Evolutionary conservation across 37 sponge, comb jelly and placozoan species (phyloP).

Genomic region (Chondrosia reniformis): DNA sequence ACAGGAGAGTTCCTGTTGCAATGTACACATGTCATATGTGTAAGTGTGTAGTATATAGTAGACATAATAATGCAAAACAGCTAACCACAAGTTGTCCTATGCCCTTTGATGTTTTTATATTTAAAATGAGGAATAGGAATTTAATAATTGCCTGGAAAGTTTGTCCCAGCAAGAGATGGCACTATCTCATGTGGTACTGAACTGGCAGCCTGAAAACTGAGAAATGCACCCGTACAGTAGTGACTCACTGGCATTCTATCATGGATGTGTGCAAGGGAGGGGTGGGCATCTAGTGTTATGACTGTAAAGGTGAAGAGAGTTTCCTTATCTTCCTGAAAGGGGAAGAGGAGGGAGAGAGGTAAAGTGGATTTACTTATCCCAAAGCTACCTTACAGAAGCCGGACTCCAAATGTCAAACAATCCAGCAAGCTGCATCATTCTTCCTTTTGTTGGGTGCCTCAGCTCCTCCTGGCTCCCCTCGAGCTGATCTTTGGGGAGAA

Average conservation of each 20-base stretch:
- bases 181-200: no score
- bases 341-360: neutral
- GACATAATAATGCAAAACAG: no score
- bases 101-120: no score
- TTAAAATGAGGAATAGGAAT: no score
- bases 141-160: no score
- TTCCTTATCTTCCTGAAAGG: constrained; percentile 26
- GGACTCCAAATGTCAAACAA: constrained; percentile 74
- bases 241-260: constrained; percentile 76
- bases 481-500: neutral
- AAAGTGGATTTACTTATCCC: neutral
- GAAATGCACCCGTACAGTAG: no score
- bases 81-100: no score
- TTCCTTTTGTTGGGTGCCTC: constrained; percentile 24
- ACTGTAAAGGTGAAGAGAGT: constrained; percentile 77
- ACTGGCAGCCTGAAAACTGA: no score
- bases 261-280: constrained; percentile 64
- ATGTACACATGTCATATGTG: no score
- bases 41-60: no score
- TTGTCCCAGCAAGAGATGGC: no score
- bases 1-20: no score
- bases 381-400: neutral
- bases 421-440: constrained; percentile 88
- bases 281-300: constrained; percentile 81
- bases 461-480: constrained; percentile 13